Evolutionary conservation across 2,113 vertebrate species (phyloP).

Genomic region (Nycticebus coucang): DNA sequence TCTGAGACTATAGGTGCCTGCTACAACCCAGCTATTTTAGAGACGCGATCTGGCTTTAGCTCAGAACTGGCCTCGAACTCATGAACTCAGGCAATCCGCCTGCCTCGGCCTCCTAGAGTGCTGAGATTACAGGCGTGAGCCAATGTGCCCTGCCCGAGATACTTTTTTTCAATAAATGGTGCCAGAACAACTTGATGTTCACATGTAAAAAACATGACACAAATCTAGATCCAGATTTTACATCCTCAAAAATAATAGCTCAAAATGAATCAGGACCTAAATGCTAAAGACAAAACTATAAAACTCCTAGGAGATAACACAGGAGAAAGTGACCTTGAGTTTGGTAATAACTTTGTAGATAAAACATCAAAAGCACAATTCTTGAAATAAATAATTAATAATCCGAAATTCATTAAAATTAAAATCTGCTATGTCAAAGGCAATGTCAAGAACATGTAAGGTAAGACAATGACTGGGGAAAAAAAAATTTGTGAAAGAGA

Average conservation of each 20-base stretch:
- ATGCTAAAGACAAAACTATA: not conserved
- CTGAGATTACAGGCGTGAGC: no score
- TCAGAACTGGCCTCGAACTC: no score
- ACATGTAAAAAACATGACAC: not conserved
- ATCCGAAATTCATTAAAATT: not conserved
- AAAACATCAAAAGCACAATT: not conserved
- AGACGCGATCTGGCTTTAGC: no score
- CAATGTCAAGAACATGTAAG: not conserved
- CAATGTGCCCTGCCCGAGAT: no score
- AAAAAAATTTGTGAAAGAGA: not conserved
- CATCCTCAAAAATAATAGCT: not conserved
- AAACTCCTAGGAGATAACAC: not conserved
- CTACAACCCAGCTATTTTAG: no score
- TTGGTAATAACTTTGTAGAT: not conserved
- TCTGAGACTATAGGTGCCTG: no score
- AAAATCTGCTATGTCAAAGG: not conserved
- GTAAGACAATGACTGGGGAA: not conserved
- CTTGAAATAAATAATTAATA: not conserved
- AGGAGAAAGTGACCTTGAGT: not conserved
- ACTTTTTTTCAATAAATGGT: not conserved
- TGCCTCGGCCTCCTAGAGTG: no score
- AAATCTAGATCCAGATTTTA: not conserved
- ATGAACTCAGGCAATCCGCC: no score
- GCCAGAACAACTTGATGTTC: not conserved
- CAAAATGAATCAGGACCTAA: not conserved